These are phyloP conservation scores for Eclectus roratus DNA, from an alignment of 2,113 vertebrate genomes.

Conservation along the genomic window DNA sequence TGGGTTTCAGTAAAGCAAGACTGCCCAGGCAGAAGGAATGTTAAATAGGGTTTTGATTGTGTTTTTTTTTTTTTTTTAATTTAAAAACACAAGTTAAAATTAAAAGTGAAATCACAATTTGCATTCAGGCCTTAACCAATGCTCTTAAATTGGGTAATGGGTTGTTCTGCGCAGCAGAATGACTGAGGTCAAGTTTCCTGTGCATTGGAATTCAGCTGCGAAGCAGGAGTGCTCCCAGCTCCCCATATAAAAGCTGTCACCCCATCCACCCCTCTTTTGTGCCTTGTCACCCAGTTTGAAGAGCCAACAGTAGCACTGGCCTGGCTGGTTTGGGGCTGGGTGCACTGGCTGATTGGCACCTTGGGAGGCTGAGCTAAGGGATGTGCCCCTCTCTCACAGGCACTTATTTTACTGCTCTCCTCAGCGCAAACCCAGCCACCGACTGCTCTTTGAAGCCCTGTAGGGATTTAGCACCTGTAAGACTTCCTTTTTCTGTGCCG, in stretches of 20 bases:
- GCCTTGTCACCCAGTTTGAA: background rate
- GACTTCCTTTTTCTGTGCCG: background rate
- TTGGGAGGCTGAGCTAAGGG: background rate
- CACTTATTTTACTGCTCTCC: background rate
- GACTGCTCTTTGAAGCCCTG: background rate
- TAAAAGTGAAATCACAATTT: background rate
- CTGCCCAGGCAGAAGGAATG: background rate
- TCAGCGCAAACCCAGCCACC: fast-evolving
- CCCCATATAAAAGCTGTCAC: background rate
- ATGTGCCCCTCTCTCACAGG: too few relatives aligned
- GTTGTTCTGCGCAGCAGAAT: background rate
- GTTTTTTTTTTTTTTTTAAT: background rate
- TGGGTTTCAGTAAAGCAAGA: background rate
- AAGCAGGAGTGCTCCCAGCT: background rate
- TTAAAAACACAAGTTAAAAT: background rate
- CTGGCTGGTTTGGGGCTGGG: background rate
- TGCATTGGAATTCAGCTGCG: background rate
- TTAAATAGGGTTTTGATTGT: background rate
- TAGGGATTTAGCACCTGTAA: background rate
- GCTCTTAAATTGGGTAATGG: background rate
- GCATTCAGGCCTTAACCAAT: background rate
- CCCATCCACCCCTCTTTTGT: background rate
- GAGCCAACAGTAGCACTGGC: background rate
- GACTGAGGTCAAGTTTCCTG: background rate
- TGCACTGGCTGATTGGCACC: fast-evolving